phyloP scores from a whole-genome alignment of 2,888 invertebrate species.

The Pharmacophagus antenor region DNA sequence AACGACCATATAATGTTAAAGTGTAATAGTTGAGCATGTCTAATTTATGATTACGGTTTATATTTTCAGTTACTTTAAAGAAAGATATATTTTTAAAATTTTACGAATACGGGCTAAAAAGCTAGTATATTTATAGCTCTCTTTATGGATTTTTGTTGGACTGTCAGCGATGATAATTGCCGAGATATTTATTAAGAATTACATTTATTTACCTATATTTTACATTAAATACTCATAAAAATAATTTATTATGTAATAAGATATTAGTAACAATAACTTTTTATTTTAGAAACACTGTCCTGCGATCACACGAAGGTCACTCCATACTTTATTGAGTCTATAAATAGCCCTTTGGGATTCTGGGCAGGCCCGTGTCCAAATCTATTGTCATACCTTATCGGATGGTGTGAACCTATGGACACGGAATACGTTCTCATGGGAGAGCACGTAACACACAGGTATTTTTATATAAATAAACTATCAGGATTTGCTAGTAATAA shows the following conservation, averaged over 20 bases:
- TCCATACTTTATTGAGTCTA: conserved; percentile 94
- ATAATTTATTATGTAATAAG: neutral
- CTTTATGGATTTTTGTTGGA: too few relatives aligned
- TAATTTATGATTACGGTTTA: too few relatives aligned
- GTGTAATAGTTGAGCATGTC: too few relatives aligned
- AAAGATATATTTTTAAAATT: too few relatives aligned
- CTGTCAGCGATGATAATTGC: too few relatives aligned
- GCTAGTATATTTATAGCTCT: too few relatives aligned
- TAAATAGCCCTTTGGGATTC: conserved; percentile 88
- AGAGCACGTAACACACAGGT: conserved; percentile 89
- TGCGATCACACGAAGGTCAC: conserved; percentile 95
- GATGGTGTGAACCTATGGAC: conserved; percentile 90
- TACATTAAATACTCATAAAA: neutral
- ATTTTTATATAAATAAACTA: conserved; percentile 31
- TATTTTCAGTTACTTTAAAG: too few relatives aligned
- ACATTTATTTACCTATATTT: too few relatives aligned
- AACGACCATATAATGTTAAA: too few relatives aligned
- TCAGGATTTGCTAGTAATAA: neutral
- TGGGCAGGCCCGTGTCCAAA: conserved; percentile 93
- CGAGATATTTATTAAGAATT: too few relatives aligned
- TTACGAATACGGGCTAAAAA: too few relatives aligned
- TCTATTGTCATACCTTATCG: conserved; percentile 90
- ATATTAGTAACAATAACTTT: neutral
- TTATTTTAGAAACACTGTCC: conserved; percentile 87
- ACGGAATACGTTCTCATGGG: conserved; percentile 92